Percentiles rank a stretch among this genome's conserved stretches.
Conservation (phyloP, 2,797 vertebrate genomes). For the Acanthurus leucopareius region DNA sequence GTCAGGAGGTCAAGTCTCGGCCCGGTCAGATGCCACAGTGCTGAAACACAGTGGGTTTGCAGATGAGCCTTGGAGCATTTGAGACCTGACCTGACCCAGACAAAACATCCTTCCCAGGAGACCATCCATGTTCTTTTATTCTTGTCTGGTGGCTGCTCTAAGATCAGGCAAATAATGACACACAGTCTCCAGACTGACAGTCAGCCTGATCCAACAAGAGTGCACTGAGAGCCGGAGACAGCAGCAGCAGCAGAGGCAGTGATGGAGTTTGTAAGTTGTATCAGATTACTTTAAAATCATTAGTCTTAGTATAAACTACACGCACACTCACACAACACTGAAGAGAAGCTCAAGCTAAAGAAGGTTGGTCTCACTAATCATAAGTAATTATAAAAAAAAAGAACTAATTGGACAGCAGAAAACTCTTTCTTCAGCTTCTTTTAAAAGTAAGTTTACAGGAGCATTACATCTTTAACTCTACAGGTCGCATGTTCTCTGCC, state of each 20-base stretch:
- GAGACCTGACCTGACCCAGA: constrained; percentile 47
- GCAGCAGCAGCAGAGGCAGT: constrained; percentile 55
- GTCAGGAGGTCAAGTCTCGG: constrained; percentile 70
- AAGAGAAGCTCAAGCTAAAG: too few species aligned
- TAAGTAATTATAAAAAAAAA: too few species aligned
- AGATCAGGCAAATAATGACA: constrained; percentile 60
- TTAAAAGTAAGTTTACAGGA: too few species aligned
- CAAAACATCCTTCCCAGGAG: constrained; percentile 10
- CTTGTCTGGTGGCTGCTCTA: constrained; percentile 61
- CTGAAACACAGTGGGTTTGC: constrained; percentile 87
- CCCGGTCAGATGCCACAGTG: constrained; percentile 74
- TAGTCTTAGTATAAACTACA: too few species aligned
- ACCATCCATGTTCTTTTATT: background rate
- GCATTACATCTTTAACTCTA: too few species aligned
- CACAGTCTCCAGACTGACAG: constrained; percentile 63
- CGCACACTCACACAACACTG: too few species aligned
- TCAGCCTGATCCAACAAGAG: background rate
- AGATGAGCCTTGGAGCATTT: constrained; percentile 79
- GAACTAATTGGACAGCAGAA: too few species aligned
- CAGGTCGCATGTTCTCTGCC: background rate
- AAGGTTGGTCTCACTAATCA: too few species aligned
- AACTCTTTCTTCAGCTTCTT: too few species aligned
- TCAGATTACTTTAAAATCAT: too few species aligned
- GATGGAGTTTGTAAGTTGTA: too few species aligned
- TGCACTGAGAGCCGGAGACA: constrained; percentile 42